Percentiles rank a stretch among this genome's conserved stretches.
Conservation (phyloP, 2,113 vertebrate species). For the Odocoileus virginianus region DNA sequence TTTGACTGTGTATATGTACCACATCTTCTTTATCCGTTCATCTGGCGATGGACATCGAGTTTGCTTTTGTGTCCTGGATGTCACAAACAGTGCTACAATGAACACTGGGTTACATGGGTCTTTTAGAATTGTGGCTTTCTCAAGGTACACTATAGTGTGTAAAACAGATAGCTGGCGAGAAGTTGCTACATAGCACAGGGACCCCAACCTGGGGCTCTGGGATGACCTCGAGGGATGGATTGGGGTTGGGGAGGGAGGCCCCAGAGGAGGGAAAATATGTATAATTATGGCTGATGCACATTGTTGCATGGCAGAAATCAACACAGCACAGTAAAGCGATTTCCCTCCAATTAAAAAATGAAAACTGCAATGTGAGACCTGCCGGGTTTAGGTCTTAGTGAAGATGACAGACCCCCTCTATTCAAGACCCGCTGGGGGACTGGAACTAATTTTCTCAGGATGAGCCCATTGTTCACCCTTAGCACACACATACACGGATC, state of each 20-base stretch:
- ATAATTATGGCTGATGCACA: rapidly evolving
- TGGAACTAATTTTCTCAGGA: rapidly evolving
- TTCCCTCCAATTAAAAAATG: not conserved
- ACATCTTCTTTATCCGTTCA: not conserved
- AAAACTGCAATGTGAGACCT: not conserved
- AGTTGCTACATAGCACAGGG: not conserved
- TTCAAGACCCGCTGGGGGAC: rapidly evolving
- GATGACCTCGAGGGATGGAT: not conserved
- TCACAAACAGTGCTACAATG: not conserved
- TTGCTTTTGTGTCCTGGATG: not conserved
- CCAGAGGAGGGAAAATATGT: not conserved
- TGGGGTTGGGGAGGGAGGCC: not conserved
- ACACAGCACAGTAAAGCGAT: not conserved
- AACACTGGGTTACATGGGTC: not conserved
- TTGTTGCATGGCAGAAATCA: not conserved
- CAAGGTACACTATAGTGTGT: not conserved
- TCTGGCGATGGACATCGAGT: not conserved
- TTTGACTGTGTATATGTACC: not conserved
- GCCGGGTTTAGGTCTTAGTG: rapidly evolving
- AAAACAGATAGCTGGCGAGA: not conserved
- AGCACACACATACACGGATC: not conserved
- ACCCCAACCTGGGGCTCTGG: not conserved
- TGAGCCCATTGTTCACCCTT: rapidly evolving
- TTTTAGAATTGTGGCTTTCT: not conserved
- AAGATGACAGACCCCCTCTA: not conserved